These are phyloP conservation scores for Dryobotodes eremita DNA, from an alignment of 2,888 invertebrate species.

Conservation along the genomic window DNA sequence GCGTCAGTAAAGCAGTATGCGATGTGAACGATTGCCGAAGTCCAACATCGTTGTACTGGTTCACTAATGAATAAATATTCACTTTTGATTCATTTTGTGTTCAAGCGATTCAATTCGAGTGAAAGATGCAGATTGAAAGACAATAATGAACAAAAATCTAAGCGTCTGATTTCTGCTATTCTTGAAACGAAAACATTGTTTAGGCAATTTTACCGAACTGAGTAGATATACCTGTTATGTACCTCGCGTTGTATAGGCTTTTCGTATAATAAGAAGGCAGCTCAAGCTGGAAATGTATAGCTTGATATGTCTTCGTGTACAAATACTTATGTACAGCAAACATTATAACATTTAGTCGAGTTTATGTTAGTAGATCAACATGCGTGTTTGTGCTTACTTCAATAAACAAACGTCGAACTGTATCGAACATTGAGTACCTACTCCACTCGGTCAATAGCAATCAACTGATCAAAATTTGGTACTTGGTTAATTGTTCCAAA, in stretches of 20 bases:
- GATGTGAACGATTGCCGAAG: too few species aligned
- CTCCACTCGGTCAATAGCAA: conserved; percentile 23
- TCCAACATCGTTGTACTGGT: too few species aligned
- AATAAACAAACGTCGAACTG: neutral
- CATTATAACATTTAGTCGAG: neutral
- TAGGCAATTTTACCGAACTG: neutral
- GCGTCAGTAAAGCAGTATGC: too few species aligned
- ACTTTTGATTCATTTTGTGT: too few species aligned
- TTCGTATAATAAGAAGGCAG: too few species aligned
- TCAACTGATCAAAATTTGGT: conserved; percentile 5
- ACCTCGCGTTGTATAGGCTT: too few species aligned
- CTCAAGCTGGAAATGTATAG: too few species aligned
- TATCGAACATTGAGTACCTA: conserved; percentile 15
- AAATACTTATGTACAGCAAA: conserved; percentile 15
- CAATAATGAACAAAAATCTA: neutral
- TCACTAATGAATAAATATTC: too few species aligned
- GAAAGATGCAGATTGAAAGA: too few species aligned
- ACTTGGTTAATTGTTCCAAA: neutral
- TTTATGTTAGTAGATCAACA: conserved; percentile 23
- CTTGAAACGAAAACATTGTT: neutral
- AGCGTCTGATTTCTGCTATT: neutral
- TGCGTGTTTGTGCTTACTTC: conserved; percentile 1
- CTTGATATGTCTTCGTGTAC: too few species aligned
- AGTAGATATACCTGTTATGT: neutral
- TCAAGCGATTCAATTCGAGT: too few species aligned